These are phyloP conservation scores for Lacanobia wlatinum DNA, from an alignment of 2,888 invertebrate genomes.

Conservation along the genomic window DNA sequence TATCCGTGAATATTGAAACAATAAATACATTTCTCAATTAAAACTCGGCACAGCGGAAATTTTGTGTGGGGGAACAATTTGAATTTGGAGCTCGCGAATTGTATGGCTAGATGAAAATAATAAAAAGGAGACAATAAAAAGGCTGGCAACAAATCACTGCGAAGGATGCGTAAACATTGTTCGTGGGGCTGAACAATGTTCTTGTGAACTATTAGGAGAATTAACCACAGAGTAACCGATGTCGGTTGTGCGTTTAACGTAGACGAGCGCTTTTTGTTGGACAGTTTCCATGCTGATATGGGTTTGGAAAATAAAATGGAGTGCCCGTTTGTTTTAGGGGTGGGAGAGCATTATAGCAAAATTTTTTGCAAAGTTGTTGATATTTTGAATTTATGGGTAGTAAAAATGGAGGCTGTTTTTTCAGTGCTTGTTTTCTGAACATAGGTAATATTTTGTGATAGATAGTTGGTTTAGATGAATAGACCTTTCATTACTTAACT, in stretches of 20 bases:
- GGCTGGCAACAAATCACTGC: conserved; percentile 77
- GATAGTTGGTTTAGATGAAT: too few species aligned
- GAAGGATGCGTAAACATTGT: conserved; percentile 77
- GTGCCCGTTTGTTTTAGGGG: conserved; percentile 34
- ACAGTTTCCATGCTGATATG: conserved; percentile 54
- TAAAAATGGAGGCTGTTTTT: conserved; percentile 15
- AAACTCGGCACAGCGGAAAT: conserved; percentile 67
- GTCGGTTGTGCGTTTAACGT: conserved; percentile 46
- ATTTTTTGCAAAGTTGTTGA: conserved; percentile 22
- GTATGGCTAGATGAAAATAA: conserved; percentile 64
- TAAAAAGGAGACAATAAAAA: conserved; percentile 75
- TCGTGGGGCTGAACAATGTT: conserved; percentile 67
- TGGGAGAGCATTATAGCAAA: conserved; percentile 11
- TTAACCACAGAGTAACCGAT: conserved; percentile 57
- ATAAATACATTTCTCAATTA: conserved; percentile 78
- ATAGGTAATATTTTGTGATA: conserved; percentile 8
- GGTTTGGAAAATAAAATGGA: conserved; percentile 46
- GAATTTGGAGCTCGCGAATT: conserved; percentile 65
- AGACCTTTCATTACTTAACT: too few species aligned
- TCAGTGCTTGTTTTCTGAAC: background rate
- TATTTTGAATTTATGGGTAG: conserved; percentile 43
- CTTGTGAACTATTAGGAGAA: conserved; percentile 66
- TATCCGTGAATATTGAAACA: conserved; percentile 66
- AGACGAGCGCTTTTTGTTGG: conserved; percentile 52
- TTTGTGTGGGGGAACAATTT: conserved; percentile 68